Conservation (phyloP, 2,797 vertebrate species). For the Neosalanx taihuensis region DNA sequence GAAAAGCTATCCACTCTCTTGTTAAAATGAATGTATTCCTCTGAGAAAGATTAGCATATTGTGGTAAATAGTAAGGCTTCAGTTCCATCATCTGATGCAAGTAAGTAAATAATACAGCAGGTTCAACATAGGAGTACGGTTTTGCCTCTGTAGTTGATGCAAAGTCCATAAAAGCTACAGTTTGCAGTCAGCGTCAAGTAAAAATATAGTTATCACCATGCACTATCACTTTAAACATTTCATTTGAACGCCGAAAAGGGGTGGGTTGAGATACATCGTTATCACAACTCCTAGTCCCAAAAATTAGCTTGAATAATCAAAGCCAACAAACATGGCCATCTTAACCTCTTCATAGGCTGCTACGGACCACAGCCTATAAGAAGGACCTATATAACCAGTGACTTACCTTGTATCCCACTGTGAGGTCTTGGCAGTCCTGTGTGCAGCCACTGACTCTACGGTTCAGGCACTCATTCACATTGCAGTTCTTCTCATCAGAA, state of each 20-base stretch:
- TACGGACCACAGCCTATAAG: neutral
- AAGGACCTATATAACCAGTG: constrained; percentile 5
- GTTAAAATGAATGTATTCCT: neutral
- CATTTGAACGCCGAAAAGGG: no score
- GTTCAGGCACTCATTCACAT: constrained; percentile 94
- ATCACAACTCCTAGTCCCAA: no score
- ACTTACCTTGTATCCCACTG: constrained; percentile 91
- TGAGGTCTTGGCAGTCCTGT: constrained; percentile 94
- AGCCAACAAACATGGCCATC: no score
- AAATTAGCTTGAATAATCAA: no score
- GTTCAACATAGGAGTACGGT: no score
- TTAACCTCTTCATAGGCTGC: neutral
- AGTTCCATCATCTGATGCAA: neutral
- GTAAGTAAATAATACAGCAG: no score
- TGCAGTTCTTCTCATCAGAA: constrained; percentile 93
- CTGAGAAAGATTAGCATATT: neutral
- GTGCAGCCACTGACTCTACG: constrained; percentile 92
- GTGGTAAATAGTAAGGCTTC: neutral
- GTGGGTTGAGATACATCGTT: no score
- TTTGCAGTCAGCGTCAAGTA: no score
- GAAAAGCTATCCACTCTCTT: neutral
- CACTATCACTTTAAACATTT: no score
- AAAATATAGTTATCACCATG: no score
- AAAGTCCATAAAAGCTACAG: no score
- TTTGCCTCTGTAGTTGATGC: no score